Conservation (phyloP, 2,113 vertebrate genomes). For the Nesoenas mayeri region DNA sequence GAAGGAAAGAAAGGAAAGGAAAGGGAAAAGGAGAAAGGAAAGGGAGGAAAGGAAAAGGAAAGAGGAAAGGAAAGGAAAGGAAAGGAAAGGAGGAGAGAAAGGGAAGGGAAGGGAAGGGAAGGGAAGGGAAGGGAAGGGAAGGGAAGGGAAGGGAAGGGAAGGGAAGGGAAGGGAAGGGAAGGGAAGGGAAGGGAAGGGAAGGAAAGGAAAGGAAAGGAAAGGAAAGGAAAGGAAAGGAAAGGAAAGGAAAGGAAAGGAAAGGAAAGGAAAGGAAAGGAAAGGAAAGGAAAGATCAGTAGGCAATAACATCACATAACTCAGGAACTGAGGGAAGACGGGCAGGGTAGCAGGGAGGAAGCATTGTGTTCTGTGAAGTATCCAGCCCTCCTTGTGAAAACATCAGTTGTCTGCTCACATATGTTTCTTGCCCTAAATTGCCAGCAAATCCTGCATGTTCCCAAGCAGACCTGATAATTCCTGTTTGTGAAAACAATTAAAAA, state of each 20-base stretch:
- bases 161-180: not conserved
- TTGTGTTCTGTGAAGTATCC: rapidly evolving
- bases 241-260: too few relatives aligned
- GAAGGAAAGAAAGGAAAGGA: not conserved
- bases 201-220: too few relatives aligned
- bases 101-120: too few relatives aligned
- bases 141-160: not conserved
- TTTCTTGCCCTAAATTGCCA: not conserved
- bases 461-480: not conserved
- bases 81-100: not conserved
- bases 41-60: too few relatives aligned
- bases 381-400: not conserved
- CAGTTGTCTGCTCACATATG: not conserved
- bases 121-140: not conserved
- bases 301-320: not conserved
- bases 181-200: too few relatives aligned
- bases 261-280: not conserved
- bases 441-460: not conserved
- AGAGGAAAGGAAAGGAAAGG: too few relatives aligned
- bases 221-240: too few relatives aligned
- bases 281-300: not conserved
- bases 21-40: too few relatives aligned
- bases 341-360: not conserved
- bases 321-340: not conserved
- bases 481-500: not conserved